Conservation (phyloP, 2,113 vertebrate genomes). For the Tragelaphus strepsiceros region DNA sequence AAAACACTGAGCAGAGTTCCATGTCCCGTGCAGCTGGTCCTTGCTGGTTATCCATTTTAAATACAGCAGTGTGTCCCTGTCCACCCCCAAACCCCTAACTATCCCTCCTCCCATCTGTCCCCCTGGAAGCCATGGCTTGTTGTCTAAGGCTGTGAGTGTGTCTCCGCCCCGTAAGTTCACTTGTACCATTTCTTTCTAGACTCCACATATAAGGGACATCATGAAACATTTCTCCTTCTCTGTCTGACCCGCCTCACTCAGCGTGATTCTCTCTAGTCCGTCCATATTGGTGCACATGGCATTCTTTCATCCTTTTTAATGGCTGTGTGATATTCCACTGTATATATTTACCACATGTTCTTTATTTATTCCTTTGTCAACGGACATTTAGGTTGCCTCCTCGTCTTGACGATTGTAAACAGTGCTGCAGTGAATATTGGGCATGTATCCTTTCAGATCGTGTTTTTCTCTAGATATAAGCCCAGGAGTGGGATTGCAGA, state of each 20-base stretch:
- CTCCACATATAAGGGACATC: neutral
- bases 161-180: fast-evolving
- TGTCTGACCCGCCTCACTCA: neutral
- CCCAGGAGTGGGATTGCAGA: neutral
- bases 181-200: neutral
- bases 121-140: neutral
- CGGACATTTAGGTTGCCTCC: fast-evolving
- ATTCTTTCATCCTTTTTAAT: fast-evolving
- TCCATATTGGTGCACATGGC: fast-evolving
- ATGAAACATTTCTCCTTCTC: fast-evolving
- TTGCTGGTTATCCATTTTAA: neutral
- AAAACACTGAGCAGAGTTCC: neutral
- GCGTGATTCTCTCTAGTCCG: neutral
- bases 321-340: neutral
- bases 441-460: neutral
- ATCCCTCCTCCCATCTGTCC: neutral
- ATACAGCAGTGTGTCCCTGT: neutral
- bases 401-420: neutral
- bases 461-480: neutral
- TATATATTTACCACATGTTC: fast-evolving
- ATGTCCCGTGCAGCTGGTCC: fast-evolving
- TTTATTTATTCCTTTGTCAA: neutral
- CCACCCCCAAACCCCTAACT: neutral
- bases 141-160: neutral
- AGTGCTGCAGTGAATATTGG: neutral